Conservation (phyloP, 2,888 invertebrate species). For the Cyrtodaria siliqua region DNA sequence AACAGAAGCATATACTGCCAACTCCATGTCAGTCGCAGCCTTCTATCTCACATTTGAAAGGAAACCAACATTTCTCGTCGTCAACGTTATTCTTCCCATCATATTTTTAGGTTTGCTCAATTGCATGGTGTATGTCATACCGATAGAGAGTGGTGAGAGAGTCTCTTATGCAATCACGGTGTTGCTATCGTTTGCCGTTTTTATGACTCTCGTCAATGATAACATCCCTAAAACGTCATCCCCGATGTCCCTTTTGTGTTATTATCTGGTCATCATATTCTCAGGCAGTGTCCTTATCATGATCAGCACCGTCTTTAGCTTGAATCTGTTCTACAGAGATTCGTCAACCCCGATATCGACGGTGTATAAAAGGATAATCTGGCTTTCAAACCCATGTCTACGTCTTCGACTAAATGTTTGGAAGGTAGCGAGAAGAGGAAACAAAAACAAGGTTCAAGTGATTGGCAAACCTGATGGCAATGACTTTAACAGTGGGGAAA, state of each 20-base stretch:
- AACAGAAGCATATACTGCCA: neutral
- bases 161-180: conserved; percentile 37
- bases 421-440: too few relatives aligned
- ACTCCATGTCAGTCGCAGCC: conserved; percentile 9
- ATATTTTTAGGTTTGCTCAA: conserved; percentile 29
- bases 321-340: conserved; percentile 24
- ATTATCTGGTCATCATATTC: conserved; percentile 28
- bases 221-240: conserved; percentile 48
- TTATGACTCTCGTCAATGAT: conserved; percentile 44
- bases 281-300: conserved; percentile 26
- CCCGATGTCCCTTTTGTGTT: conserved; percentile 40
- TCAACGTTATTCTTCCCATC: conserved; percentile 38
- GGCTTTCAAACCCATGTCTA: too few relatives aligned
- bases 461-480: too few relatives aligned
- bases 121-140: conserved; percentile 29
- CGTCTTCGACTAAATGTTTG: too few relatives aligned
- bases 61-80: conserved; percentile 24
- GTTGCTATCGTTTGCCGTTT: conserved; percentile 43
- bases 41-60: conserved; percentile 11
- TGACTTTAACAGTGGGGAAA: too few relatives aligned
- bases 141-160: conserved; percentile 39
- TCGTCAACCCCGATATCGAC: neutral
- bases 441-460: too few relatives aligned
- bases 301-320: conserved; percentile 19
- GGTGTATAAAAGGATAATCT: neutral